A percentile compares a stretch with the other conserved stretches of the same genome.
Conservation (phyloP, 2,888 invertebrate genomes). For the Oasisia sp. region DNA sequence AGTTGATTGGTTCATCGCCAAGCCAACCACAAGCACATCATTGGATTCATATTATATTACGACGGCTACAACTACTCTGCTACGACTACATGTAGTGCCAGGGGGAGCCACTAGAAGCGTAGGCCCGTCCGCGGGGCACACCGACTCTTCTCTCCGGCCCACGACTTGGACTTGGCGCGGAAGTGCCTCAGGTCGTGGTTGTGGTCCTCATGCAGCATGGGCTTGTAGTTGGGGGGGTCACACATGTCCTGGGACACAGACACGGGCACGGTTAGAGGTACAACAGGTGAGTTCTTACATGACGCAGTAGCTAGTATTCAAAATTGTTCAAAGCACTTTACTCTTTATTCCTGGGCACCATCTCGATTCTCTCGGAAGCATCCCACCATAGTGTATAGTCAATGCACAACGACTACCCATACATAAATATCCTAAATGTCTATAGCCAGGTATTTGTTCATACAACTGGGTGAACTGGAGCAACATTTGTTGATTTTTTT, state of each 20-base stretch:
- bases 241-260: conserved; percentile 71
- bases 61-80: conserved; percentile 13
- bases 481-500: too few relatives aligned
- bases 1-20: background rate
- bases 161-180: conserved; percentile 71
- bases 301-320: too few relatives aligned
- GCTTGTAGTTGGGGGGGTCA: conserved; percentile 79
- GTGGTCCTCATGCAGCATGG: conserved; percentile 87
- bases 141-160: background rate
- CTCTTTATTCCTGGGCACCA: too few relatives aligned
- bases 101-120: conserved; percentile 6
- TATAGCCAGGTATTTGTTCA: too few relatives aligned
- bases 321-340: too few relatives aligned
- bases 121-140: background rate
- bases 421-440: too few relatives aligned
- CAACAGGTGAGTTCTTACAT: background rate
- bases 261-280: conserved; percentile 28
- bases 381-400: too few relatives aligned
- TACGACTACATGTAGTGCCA: background rate
- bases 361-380: too few relatives aligned
- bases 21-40: background rate
- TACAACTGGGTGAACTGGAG: too few relatives aligned
- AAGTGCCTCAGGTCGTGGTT: conserved; percentile 78
- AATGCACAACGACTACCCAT: too few relatives aligned
- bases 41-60: conserved; percentile 11